Percentiles rank a stretch among this genome's conserved stretches.
Conservation (phyloP, 2,888 invertebrate species). For the Schrankia costaestrigalis region DNA sequence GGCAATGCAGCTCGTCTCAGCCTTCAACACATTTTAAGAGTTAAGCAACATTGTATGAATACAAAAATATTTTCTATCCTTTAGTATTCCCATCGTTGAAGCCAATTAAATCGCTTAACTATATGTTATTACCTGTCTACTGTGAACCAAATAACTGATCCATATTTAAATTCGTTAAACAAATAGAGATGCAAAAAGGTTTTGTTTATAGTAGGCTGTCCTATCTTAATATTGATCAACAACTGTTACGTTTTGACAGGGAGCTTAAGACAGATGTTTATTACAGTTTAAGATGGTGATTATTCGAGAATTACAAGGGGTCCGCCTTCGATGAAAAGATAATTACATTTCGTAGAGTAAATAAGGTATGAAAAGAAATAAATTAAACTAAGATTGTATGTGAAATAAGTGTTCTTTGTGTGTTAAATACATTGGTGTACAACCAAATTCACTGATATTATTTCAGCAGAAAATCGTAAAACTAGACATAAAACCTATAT, state of each 20-base stretch:
- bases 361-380: slow-evolving; percentile 15
- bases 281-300: slow-evolving; percentile 19
- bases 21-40: slow-evolving; percentile 9
- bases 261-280: slow-evolving; percentile 12
- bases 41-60: slow-evolving; percentile 19
- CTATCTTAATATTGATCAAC: slow-evolving; percentile 24
- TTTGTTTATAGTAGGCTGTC: slow-evolving; percentile 12
- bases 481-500: too few species aligned
- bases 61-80: slow-evolving; percentile 6
- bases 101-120: slow-evolving; percentile 19
- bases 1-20: too few species aligned
- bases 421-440: too few species aligned
- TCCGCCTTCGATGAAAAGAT: slow-evolving; percentile 25
- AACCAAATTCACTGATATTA: too few species aligned
- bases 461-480: too few species aligned
- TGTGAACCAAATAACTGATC: not conserved
- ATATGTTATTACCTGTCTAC: not conserved
- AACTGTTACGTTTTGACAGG: slow-evolving; percentile 13
- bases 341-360: slow-evolving; percentile 18
- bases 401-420: too few species aligned
- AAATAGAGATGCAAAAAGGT: slow-evolving; percentile 7
- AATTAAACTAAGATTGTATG: too few species aligned
- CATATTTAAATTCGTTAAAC: slow-evolving; percentile 9
- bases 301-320: slow-evolving; percentile 14
- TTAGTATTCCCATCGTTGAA: slow-evolving; percentile 18